Conservation (phyloP, 2,888 invertebrate species). For the Autographa gamma region DNA sequence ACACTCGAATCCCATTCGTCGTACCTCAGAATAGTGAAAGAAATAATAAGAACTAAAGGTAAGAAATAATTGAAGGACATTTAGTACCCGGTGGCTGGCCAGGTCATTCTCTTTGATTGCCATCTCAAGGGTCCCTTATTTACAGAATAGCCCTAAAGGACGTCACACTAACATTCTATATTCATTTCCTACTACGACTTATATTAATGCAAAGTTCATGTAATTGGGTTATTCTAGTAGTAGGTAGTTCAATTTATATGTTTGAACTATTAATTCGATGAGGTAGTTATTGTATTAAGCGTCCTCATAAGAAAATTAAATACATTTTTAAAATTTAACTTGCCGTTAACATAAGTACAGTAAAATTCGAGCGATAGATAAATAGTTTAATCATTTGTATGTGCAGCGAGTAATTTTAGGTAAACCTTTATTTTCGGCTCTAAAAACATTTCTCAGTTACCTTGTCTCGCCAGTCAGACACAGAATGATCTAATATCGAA, state of each 20-base stretch:
- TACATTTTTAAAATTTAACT: too few species aligned
- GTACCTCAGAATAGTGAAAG: conserved; percentile 27
- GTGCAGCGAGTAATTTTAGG: background rate
- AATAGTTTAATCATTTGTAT: background rate
- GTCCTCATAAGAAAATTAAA: too few species aligned
- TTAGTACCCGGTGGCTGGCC: conserved; percentile 51
- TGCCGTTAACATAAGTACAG: too few species aligned
- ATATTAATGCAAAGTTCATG: background rate
- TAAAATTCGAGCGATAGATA: too few species aligned
- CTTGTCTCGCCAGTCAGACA: background rate
- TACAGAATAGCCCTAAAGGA: conserved; percentile 54
- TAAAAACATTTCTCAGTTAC: background rate
- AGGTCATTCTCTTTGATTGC: conserved; percentile 58
- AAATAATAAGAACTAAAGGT: conserved; percentile 51
- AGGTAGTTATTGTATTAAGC: too few species aligned
- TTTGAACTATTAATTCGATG: too few species aligned
- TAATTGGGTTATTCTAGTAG: background rate
- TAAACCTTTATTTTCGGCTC: background rate
- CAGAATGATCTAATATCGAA: conserved; percentile 13
- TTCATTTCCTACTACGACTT: conserved; percentile 8
- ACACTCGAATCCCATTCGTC: conserved; percentile 46
- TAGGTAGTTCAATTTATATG: too few species aligned
- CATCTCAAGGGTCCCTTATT: conserved; percentile 57
- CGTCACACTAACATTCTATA: conserved; percentile 60
- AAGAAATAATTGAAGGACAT: conserved; percentile 60